Conservation (phyloP, 2,888 invertebrate species). For the Amphipoea oculea region DNA sequence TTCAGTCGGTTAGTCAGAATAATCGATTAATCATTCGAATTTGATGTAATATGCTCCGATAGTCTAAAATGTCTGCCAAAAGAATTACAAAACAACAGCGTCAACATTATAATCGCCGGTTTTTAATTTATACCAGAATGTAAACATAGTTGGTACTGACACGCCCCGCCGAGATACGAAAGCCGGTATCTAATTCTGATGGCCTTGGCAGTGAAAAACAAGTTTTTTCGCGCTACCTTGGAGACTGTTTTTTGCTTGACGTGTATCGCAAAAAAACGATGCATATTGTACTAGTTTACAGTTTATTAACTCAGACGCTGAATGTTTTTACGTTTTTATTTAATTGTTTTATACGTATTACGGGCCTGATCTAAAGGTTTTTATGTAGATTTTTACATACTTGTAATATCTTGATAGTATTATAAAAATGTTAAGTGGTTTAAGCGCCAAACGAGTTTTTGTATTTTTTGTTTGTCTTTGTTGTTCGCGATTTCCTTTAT, state of each 20-base stretch:
- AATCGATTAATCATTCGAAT: slow-evolving; percentile 33
- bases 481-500: slow-evolving; percentile 55
- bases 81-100: slow-evolving; percentile 57
- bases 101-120: slow-evolving; percentile 71
- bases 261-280: slow-evolving; percentile 66
- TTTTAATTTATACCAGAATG: slow-evolving; percentile 81
- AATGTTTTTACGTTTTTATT: slow-evolving; percentile 33
- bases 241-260: slow-evolving; percentile 78
- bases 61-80: slow-evolving; percentile 44
- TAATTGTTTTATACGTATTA: slow-evolving; percentile 39
- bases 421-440: slow-evolving; percentile 55
- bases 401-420: slow-evolving; percentile 46
- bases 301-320: slow-evolving; percentile 53
- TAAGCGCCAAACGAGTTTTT: slow-evolving; percentile 54
- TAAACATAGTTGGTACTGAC: slow-evolving; percentile 87
- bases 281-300: slow-evolving; percentile 63
- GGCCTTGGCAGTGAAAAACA: slow-evolving; percentile 90
- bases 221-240: slow-evolving; percentile 83
- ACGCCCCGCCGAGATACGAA: slow-evolving; percentile 82
- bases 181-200: slow-evolving; percentile 86
- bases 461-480: slow-evolving; percentile 42
- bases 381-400: slow-evolving; percentile 33
- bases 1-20: slow-evolving; percentile 18
- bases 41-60: slow-evolving; percentile 10
- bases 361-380: slow-evolving; percentile 36